These are phyloP conservation scores for Leuciscus idus DNA, from an alignment of 2,113 vertebrate species.

Conservation along the genomic window DNA sequence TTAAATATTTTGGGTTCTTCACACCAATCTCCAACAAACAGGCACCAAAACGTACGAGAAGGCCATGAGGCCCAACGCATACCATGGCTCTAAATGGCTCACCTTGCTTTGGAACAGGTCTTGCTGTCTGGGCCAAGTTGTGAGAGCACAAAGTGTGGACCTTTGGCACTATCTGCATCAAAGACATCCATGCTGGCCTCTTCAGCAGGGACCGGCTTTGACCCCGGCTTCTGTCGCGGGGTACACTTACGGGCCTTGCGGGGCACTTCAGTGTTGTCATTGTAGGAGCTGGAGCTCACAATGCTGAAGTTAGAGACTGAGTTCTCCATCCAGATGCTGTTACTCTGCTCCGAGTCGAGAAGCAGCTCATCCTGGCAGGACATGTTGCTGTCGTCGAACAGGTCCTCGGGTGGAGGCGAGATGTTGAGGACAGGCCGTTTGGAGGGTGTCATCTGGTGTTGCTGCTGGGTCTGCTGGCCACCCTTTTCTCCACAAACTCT, in stretches of 20 bases:
- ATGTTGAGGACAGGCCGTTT: constrained; percentile 95
- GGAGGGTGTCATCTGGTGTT: constrained; percentile 82
- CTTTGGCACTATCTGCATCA: constrained; percentile 99
- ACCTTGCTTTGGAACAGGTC: constrained; percentile 90
- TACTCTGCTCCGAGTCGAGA: constrained; percentile 95
- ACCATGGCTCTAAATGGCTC: constrained; percentile 43
- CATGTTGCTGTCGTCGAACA: constrained; percentile 96
- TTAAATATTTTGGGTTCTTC: not conserved
- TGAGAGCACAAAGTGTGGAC: constrained; percentile 98
- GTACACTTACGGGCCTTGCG: constrained; percentile 98
- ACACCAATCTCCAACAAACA: not conserved
- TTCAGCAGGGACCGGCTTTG: constrained; percentile 83
- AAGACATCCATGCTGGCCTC: constrained; percentile 97
- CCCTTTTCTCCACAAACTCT: constrained; percentile 63
- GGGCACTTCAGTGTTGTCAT: constrained; percentile 98
- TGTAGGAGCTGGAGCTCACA: constrained; percentile 94
- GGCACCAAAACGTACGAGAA: not conserved
- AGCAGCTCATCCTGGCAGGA: constrained; percentile 93
- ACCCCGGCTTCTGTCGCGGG: constrained; percentile 94
- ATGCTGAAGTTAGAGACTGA: constrained; percentile 98
- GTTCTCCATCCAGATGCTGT: constrained; percentile 98
- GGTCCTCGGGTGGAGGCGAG: constrained; percentile 96
- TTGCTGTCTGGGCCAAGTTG: constrained; percentile 96
- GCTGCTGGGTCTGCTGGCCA: constrained; percentile 72
- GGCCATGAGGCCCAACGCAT: not conserved